Conservation (phyloP, 2,797 vertebrate species). For the Phoeniculus purpureus region DNA sequence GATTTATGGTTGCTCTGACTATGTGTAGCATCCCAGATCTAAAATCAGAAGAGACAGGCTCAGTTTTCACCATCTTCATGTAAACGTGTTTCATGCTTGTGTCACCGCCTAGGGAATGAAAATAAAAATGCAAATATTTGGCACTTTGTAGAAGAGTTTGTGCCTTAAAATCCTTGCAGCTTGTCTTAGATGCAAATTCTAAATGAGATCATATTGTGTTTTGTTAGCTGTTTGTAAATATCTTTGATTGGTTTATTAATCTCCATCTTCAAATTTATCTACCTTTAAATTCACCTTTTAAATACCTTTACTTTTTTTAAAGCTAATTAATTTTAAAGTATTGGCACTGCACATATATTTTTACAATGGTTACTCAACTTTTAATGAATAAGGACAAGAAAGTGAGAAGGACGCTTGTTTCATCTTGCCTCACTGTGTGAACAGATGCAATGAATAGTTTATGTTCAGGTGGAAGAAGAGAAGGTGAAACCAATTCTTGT, state of each 20-base stretch:
- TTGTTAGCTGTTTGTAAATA: not conserved
- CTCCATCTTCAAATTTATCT: not conserved
- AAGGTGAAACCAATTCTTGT: not conserved
- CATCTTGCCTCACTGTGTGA: not conserved
- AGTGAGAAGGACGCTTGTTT: not conserved
- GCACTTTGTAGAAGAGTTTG: not conserved
- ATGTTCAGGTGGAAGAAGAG: not conserved
- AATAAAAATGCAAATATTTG: not conserved
- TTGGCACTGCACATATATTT: not conserved
- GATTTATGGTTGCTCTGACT: not conserved
- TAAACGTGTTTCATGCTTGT: not conserved
- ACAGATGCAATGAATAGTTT: not conserved
- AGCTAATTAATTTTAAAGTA: not conserved
- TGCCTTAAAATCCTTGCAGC: not conserved
- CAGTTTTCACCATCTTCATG: not conserved
- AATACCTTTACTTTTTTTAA: not conserved
- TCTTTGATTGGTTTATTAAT: not conserved
- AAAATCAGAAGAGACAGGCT: not conserved
- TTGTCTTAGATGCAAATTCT: not conserved
- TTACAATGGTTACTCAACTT: not conserved
- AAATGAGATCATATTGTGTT: not conserved
- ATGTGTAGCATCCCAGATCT: not conserved
- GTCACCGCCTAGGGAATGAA: not conserved
- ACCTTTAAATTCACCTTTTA: not conserved
- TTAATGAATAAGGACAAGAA: not conserved